Percentiles rank a stretch among this genome's conserved stretches.
Evolutionary conservation across 2,113 vertebrate genomes (phyloP).

Genomic region (Coreoperca whiteheadi): DNA sequence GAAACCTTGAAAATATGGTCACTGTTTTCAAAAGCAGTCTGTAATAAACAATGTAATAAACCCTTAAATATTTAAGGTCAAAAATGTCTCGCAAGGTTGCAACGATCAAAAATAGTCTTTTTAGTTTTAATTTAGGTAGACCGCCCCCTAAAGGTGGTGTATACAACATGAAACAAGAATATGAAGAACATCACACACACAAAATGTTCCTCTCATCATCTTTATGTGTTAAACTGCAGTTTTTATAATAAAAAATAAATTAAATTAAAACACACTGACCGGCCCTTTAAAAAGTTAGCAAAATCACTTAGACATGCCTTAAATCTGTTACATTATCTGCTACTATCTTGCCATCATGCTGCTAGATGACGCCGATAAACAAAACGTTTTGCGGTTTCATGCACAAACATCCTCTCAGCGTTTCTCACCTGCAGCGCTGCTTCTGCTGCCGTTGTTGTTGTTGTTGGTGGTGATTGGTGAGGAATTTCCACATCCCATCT

Average conservation of each 20-base stretch:
- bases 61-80: no score
- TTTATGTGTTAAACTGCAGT: not conserved
- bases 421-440: constrained; percentile 63
- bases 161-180: not conserved
- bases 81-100: no score
- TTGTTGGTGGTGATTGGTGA: constrained; percentile 33
- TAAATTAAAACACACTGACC: no score
- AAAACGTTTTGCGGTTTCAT: not conserved
- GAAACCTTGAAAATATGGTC: no score
- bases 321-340: not conserved
- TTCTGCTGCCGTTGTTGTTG: constrained; percentile 25
- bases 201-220: not conserved
- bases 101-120: not conserved
- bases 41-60: no score
- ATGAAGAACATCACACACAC: not conserved
- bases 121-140: not conserved
- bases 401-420: constrained; percentile 12
- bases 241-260: not conserved
- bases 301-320: not conserved
- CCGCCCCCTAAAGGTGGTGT: not conserved
- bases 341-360: not conserved
- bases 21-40: no score
- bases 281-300: not conserved
- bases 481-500: constrained; percentile 82
- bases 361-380: not conserved